Conservation (phyloP, 1,140 invertebrate genomes). For the Sitodiplosis mosellana region DNA sequence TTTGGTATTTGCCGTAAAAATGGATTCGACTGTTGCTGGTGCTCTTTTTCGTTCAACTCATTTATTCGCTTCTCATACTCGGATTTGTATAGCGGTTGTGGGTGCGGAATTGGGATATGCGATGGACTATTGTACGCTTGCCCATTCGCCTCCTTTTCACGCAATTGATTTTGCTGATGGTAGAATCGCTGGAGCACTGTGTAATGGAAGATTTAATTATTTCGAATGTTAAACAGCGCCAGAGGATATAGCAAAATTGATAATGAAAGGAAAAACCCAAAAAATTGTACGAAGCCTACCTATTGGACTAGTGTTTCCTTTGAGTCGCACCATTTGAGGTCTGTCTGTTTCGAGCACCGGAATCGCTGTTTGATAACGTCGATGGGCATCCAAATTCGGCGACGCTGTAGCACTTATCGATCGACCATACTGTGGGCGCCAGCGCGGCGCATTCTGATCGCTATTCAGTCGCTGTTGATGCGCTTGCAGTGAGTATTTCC, state of each 20-base stretch:
- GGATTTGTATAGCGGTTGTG: too few species aligned
- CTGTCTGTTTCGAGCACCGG: not conserved
- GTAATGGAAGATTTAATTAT: not conserved
- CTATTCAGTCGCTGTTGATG: slow-evolving; percentile 1
- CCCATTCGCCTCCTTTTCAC: slow-evolving; percentile 14
- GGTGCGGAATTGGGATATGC: too few species aligned
- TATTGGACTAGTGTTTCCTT: slow-evolving; percentile 23
- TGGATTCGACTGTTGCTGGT: too few species aligned
- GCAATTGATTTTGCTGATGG: slow-evolving; percentile 27
- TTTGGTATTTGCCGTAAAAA: too few species aligned
- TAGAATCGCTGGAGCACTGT: slow-evolving; percentile 27
- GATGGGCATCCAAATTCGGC: not conserved
- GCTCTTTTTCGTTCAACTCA: too few species aligned
- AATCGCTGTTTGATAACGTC: slow-evolving; percentile 1
- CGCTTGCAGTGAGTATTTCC: slow-evolving; percentile 6
- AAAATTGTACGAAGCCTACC: slow-evolving; percentile 8
- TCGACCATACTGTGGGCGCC: not conserved
- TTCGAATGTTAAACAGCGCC: too few species aligned
- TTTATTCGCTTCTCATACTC: too few species aligned
- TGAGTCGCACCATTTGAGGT: not conserved
- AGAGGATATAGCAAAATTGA: too few species aligned
- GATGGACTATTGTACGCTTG: too few species aligned
- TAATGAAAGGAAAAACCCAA: not conserved
- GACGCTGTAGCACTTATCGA: slow-evolving; percentile 1
- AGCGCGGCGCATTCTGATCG: slow-evolving; percentile 1